phyloP scores from a whole-genome alignment of 2,888 invertebrate species.

The Lasioglossum vierecki region DNA sequence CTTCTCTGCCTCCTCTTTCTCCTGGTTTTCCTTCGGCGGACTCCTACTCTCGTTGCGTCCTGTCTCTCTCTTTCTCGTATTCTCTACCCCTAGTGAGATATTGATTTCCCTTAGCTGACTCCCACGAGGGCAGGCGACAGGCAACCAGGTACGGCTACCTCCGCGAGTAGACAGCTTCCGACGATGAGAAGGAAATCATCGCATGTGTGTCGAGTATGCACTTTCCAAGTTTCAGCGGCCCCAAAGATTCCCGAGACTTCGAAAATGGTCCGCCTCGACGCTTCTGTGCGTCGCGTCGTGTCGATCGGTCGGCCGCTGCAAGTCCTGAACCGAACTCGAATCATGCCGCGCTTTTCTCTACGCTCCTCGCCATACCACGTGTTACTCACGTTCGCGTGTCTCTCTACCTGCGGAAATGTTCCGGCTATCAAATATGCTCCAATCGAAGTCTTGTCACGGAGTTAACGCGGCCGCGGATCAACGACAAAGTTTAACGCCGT shows the following conservation, averaged over 20 bases:
- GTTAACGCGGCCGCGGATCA: neutral
- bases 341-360: conserved; percentile 46
- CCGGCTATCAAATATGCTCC: neutral
- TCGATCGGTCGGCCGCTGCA: conserved; percentile 27
- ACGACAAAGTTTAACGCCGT: conserved; percentile 5
- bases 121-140: conserved; percentile 81
- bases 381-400: conserved; percentile 56
- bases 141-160: conserved; percentile 75
- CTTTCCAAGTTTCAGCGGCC: conserved; percentile 50
- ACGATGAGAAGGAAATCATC: conserved; percentile 70
- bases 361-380: conserved; percentile 57
- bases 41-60: conserved; percentile 58
- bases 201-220: conserved; percentile 54
- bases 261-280: conserved; percentile 31
- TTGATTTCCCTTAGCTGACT: conserved; percentile 84
- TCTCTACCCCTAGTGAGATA: conserved; percentile 83
- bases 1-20: conserved; percentile 50
- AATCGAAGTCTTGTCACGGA: neutral
- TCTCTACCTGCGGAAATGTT: conserved; percentile 19
- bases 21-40: conserved; percentile 50
- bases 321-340: conserved; percentile 24
- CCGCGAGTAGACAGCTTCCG: conserved; percentile 75
- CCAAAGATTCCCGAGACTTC: conserved; percentile 13
- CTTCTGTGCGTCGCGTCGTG: conserved; percentile 15
- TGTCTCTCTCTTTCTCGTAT: conserved; percentile 70